Conservation (phyloP, 2,888 invertebrate genomes). For the Acleris emargana region DNA sequence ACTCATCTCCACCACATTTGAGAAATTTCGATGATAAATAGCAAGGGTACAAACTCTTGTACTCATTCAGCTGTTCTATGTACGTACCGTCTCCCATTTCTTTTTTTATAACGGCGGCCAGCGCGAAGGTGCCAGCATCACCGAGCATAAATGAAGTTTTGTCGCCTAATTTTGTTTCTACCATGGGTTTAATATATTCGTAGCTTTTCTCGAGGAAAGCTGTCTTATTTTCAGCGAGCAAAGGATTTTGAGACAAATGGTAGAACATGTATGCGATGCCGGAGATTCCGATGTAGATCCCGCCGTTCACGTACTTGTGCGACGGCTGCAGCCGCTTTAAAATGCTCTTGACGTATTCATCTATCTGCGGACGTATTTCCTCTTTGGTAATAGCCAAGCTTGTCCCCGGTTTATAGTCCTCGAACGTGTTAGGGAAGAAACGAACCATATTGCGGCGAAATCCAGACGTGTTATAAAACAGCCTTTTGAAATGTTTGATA, state of each 20-base stretch:
- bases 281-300: slow-evolving; percentile 87
- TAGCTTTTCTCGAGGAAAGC: slow-evolving; percentile 83
- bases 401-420: slow-evolving; percentile 55
- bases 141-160: slow-evolving; percentile 90
- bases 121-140: slow-evolving; percentile 89
- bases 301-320: slow-evolving; percentile 80
- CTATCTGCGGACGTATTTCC: slow-evolving; percentile 55
- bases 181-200: slow-evolving; percentile 85
- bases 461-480: slow-evolving; percentile 38
- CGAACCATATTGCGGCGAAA: slow-evolving; percentile 67
- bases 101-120: slow-evolving; percentile 86
- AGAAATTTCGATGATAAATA: slow-evolving; percentile 79
- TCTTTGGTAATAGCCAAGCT: slow-evolving; percentile 50
- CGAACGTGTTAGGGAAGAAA: slow-evolving; percentile 69
- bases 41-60: slow-evolving; percentile 64
- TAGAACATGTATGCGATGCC: slow-evolving; percentile 91
- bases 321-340: slow-evolving; percentile 62
- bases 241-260: slow-evolving; percentile 84
- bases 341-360: slow-evolving; percentile 62
- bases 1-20: slow-evolving; percentile 90
- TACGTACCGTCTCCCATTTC: slow-evolving; percentile 72
- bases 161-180: slow-evolving; percentile 83
- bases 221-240: slow-evolving; percentile 67
- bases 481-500: slow-evolving; percentile 39
- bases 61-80: slow-evolving; percentile 59